These are phyloP conservation scores for Drosophila multiciliata DNA, from an alignment of 2,888 invertebrate genomes.

Conservation along the genomic window DNA sequence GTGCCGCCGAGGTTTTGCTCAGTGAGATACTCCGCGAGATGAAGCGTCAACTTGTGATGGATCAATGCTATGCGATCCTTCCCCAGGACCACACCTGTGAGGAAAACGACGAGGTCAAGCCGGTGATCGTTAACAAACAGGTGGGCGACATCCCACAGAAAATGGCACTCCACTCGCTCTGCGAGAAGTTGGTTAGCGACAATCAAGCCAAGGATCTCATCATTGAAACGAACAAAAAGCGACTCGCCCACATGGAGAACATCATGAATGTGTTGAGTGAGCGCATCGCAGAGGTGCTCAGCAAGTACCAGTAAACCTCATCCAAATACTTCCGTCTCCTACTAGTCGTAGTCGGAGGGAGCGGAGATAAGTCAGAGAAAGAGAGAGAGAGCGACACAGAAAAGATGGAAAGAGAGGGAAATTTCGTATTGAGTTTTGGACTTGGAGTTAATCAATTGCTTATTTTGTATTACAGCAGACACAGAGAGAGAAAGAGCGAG, in stretches of 20 bases:
- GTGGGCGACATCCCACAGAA: constrained; percentile 84
- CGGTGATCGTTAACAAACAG: constrained; percentile 79
- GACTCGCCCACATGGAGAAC: constrained; percentile 80
- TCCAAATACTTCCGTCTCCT: constrained; percentile 47
- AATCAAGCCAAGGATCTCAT: constrained; percentile 71
- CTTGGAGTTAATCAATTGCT: not conserved
- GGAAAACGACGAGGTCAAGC: constrained; percentile 82
- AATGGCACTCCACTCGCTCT: constrained; percentile 83
- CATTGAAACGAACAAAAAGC: constrained; percentile 52
- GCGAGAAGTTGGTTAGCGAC: constrained; percentile 61
- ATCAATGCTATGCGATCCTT: constrained; percentile 51
- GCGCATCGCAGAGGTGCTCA: constrained; percentile 81
- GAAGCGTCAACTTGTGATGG: constrained; percentile 55
- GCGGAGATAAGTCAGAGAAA: not conserved
- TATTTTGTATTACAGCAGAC: not conserved
- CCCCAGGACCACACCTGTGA: constrained; percentile 75
- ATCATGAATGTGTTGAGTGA: constrained; percentile 80
- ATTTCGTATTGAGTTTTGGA: not conserved
- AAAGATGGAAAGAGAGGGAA: not conserved
- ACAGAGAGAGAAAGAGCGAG: not conserved
- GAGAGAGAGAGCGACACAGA: not conserved
- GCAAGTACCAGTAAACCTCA: constrained; percentile 37
- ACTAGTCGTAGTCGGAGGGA: constrained; percentile 9
- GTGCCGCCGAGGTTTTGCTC: constrained; percentile 89
- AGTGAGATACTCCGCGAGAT: constrained; percentile 72